Percentiles rank a stretch among this genome's conserved stretches.
These are phyloP conservation scores for Apostichopus japonicus DNA, from an alignment of 35 echinoderm and acorn worm genomes.

Conservation along the genomic window DNA sequence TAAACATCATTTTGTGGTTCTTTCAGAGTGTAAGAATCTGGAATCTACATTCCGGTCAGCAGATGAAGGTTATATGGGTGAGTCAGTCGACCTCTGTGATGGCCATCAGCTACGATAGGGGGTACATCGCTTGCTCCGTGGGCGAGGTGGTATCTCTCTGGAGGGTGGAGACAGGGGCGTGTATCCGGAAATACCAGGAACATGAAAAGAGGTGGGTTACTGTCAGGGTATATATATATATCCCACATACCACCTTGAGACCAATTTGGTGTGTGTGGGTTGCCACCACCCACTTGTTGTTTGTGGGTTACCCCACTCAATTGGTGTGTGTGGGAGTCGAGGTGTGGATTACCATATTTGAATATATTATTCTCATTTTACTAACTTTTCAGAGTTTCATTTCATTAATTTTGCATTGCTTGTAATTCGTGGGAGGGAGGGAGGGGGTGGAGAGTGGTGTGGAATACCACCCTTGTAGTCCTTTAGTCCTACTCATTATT, in stretches of 20 bases:
- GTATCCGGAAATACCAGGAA: constrained; percentile 85
- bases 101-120: constrained; percentile 81
- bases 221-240: no score
- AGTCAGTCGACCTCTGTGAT: constrained; percentile 96
- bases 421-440: no score
- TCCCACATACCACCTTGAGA: no score
- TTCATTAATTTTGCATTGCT: no score
- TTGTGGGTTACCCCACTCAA: no score
- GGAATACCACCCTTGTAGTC: neutral
- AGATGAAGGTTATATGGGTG: constrained; percentile 87
- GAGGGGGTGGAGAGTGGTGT: neutral
- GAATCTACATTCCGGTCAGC: constrained; percentile 86
- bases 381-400: no score
- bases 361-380: neutral
- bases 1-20: neutral
- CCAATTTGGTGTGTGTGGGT: no score
- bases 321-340: neutral
- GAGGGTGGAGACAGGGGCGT: constrained; percentile 86
- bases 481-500: no score
- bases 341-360: neutral
- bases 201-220: constrained; percentile 86
- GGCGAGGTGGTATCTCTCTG: constrained; percentile 90
- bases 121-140: constrained; percentile 93
- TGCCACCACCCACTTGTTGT: no score
- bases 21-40: constrained; percentile 90